Evolutionary conservation across 2,888 invertebrate genomes (phyloP).

Genomic region (Tenthredo scrophulariae): DNA sequence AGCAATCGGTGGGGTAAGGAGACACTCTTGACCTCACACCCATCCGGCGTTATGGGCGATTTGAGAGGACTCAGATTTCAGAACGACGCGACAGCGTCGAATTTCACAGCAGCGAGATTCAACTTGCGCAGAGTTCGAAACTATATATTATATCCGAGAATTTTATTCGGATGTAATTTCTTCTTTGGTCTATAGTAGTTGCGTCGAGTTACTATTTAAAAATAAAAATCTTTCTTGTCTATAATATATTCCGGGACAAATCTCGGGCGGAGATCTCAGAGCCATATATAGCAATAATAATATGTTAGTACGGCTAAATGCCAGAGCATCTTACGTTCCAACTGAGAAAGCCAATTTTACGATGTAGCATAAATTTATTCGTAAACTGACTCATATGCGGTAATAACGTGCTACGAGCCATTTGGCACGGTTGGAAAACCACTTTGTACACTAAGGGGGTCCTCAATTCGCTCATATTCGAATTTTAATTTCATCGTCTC

Average conservation of each 20-base stretch:
- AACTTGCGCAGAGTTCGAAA: background rate
- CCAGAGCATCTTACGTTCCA: conserved; percentile 5
- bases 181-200: background rate
- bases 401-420: conserved; percentile 2
- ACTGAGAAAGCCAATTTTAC: conserved; percentile 45
- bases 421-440: background rate
- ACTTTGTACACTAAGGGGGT: background rate
- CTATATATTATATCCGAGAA: background rate
- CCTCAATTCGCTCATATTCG: too few species aligned
- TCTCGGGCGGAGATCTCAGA: background rate
- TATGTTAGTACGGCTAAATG: background rate
- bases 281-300: background rate
- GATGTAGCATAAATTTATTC: conserved; percentile 36
- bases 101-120: background rate
- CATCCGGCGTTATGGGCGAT: conserved; percentile 13
- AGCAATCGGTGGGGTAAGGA: conserved; percentile 7
- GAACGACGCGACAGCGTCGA: background rate
- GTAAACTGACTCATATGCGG: background rate
- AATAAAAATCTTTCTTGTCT: background rate
- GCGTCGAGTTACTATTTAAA: background rate
- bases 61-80: conserved; percentile 32
- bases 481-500: too few species aligned
- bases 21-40: conserved; percentile 40
- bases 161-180: background rate
- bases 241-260: background rate